Evolutionary conservation across 1,140 invertebrate genomes (phyloP).

Genomic region (Protaetia brevitarsis): DNA sequence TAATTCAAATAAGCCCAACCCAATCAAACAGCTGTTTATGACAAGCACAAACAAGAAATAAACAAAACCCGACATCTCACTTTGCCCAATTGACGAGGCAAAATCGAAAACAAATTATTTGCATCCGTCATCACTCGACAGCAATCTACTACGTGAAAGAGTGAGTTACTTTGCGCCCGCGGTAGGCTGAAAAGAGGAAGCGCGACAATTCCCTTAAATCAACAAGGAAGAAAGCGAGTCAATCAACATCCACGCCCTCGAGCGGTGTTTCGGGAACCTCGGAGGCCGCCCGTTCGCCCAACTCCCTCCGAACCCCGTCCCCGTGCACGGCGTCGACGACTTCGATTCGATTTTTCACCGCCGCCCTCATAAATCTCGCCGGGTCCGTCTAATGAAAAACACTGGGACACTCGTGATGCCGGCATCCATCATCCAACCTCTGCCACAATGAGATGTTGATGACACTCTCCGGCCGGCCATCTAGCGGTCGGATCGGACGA

Average conservation of each 20-base stretch:
- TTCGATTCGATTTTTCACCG: slow-evolving; percentile 6
- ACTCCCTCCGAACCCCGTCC: too few relatives aligned
- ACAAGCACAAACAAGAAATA: too few relatives aligned
- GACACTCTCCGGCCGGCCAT: neutral
- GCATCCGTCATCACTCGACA: neutral
- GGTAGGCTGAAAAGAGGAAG: neutral
- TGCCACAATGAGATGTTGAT: slow-evolving; percentile 1
- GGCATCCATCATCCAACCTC: neutral
- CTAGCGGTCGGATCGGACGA: neutral
- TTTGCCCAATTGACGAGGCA: too few relatives aligned
- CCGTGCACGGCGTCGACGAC: too few relatives aligned
- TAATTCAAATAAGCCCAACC: too few relatives aligned
- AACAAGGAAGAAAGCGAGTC: slow-evolving; percentile 7
- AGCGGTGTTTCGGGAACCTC: neutral
- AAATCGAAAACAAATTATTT: neutral
- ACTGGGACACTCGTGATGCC: neutral
- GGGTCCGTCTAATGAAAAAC: neutral
- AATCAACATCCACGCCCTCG: neutral
- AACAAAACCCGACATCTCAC: too few relatives aligned
- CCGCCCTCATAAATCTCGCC: neutral
- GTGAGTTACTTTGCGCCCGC: too few relatives aligned
- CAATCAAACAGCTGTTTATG: too few relatives aligned
- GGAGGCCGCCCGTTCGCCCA: neutral
- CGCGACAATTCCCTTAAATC: slow-evolving; percentile 13
- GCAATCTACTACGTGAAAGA: too few relatives aligned